phyloP scores from a whole-genome alignment of 2,113 vertebrate species.

The Ascaphus truei region DNA sequence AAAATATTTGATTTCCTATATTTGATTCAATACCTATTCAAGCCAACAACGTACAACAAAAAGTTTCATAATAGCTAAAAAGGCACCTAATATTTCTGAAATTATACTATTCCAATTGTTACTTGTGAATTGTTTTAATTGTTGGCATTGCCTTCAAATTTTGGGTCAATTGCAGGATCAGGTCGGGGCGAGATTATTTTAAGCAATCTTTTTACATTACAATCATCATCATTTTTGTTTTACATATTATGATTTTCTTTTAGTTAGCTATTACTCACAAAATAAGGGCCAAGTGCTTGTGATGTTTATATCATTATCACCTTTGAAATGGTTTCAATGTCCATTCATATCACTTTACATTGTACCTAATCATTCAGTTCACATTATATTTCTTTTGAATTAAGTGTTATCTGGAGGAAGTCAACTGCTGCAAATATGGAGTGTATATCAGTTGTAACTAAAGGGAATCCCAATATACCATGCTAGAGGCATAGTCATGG shows the following conservation, averaged over 20 bases:
- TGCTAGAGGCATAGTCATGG: conserved; percentile 57
- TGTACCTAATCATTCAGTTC: conserved; percentile 81
- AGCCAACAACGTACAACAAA: no score
- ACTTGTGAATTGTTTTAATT: neutral
- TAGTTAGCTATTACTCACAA: conserved; percentile 34
- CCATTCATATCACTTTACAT: conserved; percentile 78
- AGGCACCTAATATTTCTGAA: no score
- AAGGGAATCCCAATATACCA: conserved; percentile 65
- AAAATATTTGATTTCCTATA: no score
- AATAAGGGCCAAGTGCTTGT: conserved; percentile 47
- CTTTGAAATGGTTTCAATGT: conserved; percentile 77
- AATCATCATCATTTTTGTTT: neutral
- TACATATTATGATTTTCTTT: conserved; percentile 1
- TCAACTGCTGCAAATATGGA: conserved; percentile 45
- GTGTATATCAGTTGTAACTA: conserved; percentile 62
- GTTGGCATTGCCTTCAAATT: no score
- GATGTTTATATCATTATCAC: conserved; percentile 59
- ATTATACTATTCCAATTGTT: neutral
- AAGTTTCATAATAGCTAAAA: no score
- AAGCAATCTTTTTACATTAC: neutral
- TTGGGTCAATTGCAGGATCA: neutral
- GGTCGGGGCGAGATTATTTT: neutral
- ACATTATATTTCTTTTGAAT: conserved; percentile 67
- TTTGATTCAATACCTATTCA: no score
- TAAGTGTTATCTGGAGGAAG: conserved; percentile 58